Base-by-base conservation (phyloP, 2,113 vertebrate species). In the Gymnarchus niloticus region DNA sequence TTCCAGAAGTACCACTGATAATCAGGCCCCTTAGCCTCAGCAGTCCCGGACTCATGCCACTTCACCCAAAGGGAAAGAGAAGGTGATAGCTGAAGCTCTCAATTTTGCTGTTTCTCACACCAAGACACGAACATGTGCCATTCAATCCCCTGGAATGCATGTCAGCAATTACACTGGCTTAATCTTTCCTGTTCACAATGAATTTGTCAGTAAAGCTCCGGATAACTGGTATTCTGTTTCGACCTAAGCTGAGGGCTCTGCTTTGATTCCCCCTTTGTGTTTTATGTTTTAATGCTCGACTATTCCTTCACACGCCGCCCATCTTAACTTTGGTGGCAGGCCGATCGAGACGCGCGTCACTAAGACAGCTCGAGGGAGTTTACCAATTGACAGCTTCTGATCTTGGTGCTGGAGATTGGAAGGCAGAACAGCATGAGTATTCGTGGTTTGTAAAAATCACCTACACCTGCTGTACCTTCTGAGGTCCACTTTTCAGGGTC, bases 81-180 rank as follows among this genome's bases (percentile, higher is more conserved):
- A 90, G 91, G 87, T 87, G 83, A 78, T 78, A 84, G 85, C 85
- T 84, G 87, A 90, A 91, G 91, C 88, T 85, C 87, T 89, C 90
- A 88, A 93, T 93, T 49, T 69, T 46, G 65, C 57, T 48, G 23
- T 83, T 93, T 94, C 92, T 94, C 92, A 92, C 91, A 93, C 86
- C 85, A 91, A 89, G 88, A 90, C 93, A 94, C 91, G 92, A 93
- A 94, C 93, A 91, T 93, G 85, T 88, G 93, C 91, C 91, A 94
- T 93, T 90, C 89, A 92, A 93, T 93, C 91, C 93, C 83, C 87
- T 86, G 92, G 91, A 91, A 92, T 94, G 92, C 87, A 86, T 91
- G 89, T 85, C 84, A 87, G 48, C 85, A 88, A 85, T 88, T 87
- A 83, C 86, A 54, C 25, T 83, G 61, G 56, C 44, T 89, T 94